Conservation (phyloP, 2,888 invertebrate species). For the Alviniconcha strummeri region DNA sequence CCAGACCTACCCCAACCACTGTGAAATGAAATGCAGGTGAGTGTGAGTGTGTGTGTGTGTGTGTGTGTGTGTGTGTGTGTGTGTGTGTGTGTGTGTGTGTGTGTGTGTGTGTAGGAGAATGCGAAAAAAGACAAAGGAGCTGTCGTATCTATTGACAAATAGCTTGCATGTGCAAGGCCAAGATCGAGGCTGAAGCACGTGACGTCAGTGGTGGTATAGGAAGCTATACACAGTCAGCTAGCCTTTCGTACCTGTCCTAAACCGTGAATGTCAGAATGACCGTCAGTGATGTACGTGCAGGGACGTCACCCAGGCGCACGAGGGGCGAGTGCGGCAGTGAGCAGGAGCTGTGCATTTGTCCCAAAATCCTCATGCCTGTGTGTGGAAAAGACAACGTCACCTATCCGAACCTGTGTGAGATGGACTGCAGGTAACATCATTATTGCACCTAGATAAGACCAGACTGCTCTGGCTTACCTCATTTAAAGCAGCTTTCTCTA, state of each 20-base stretch:
- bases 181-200: no score
- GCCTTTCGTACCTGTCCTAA: no score
- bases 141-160: no score
- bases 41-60: conserved; percentile 3
- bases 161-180: no score
- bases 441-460: no score
- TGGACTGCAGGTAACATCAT: conserved; percentile 28
- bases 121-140: not conserved
- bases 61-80: conserved; percentile 11
- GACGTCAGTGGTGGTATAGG: no score
- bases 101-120: not conserved
- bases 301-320: conserved; percentile 1
- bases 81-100: conserved; percentile 5
- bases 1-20: conserved; percentile 31
- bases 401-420: conserved; percentile 23
- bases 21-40: conserved; percentile 31
- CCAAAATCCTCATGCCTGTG: conserved; percentile 22
- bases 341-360: conserved; percentile 27
- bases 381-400: conserved; percentile 27
- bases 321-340: not conserved
- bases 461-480: no score
- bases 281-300: not conserved
- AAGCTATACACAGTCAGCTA: no score
- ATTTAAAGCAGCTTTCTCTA: no score
- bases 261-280: no score